These are phyloP conservation scores for Neosilurus mollespiculum DNA, from an alignment of 2,797 vertebrate species.

Conservation along the genomic window DNA sequence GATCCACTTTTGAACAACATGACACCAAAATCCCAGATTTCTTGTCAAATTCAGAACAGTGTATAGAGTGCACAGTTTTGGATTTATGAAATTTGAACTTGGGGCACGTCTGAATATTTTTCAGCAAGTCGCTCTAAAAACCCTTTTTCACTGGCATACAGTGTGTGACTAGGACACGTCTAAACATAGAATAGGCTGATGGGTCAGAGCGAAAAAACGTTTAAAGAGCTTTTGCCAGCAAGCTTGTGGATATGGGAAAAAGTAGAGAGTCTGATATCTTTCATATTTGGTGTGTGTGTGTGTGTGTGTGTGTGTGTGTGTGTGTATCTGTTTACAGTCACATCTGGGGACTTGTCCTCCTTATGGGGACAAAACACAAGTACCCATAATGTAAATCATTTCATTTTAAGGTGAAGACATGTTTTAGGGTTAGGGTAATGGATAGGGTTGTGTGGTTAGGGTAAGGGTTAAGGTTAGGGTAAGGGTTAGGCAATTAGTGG, in stretches of 20 bases:
- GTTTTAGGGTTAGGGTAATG: too few relatives aligned
- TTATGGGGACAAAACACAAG: too few relatives aligned
- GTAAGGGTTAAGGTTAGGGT: too few relatives aligned
- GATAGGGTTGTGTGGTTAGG: too few relatives aligned
- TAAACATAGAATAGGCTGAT: conserved; percentile 23
- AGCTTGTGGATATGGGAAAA: background rate
- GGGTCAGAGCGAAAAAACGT: background rate
- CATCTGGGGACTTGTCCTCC: too few relatives aligned
- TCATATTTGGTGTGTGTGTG: background rate
- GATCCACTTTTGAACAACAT: background rate
- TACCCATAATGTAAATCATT: too few relatives aligned
- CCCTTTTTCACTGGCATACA: background rate
- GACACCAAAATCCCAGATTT: background rate
- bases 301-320: too few relatives aligned
- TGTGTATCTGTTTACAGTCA: too few relatives aligned
- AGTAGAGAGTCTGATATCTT: background rate
- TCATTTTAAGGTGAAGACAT: too few relatives aligned
- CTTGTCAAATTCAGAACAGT: background rate
- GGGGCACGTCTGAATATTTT: background rate
- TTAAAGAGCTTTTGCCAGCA: background rate
- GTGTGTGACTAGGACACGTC: background rate
- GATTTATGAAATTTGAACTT: conserved; percentile 7
- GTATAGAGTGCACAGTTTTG: background rate
- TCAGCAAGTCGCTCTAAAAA: conserved; percentile 6
- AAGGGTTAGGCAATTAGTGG: too few relatives aligned